Conservation (phyloP, 1,140 invertebrate species). For the Tetragonula clypearis region DNA sequence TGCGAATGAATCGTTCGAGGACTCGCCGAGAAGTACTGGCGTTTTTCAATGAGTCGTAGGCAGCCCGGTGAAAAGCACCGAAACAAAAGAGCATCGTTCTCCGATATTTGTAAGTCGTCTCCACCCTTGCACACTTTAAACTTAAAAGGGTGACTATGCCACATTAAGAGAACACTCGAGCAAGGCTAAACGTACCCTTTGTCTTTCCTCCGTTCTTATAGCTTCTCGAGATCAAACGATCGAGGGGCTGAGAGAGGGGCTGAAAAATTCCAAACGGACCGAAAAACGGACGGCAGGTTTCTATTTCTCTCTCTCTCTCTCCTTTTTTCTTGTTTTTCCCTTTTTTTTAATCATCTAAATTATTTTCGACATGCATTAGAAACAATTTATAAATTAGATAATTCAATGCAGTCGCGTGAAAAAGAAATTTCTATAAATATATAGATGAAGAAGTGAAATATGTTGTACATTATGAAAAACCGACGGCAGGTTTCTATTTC, state of each 20-base stretch:
- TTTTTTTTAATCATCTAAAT: conserved; percentile 38
- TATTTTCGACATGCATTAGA: conserved; percentile 11
- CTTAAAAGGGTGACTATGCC: conserved; percentile 54
- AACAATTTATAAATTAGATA: conserved; percentile 28
- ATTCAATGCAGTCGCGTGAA: not conserved
- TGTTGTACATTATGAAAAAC: not conserved
- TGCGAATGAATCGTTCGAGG: conserved; percentile 41
- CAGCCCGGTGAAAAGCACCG: conserved; percentile 26
- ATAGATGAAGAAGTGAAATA: not conserved
- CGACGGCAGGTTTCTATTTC: not conserved
- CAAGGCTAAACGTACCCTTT: conserved; percentile 61
- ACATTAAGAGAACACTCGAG: conserved; percentile 61
- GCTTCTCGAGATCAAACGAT: conserved; percentile 62
- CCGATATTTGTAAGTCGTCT: conserved; percentile 62
- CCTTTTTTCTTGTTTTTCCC: not conserved
- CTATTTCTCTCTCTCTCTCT: not conserved
- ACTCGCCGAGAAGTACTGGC: conserved; percentile 41
- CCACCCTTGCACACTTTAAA: conserved; percentile 48
- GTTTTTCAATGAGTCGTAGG: conserved; percentile 44
- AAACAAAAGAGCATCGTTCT: conserved; percentile 60
- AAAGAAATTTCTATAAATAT: not conserved
- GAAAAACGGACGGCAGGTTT: not conserved
- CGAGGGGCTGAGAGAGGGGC: conserved; percentile 21
- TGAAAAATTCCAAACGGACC: conserved; percentile 20
- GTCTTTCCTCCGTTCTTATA: conserved; percentile 53